Conservation (phyloP, 2,888 invertebrate genomes). For the Mactromeris polynyma region DNA sequence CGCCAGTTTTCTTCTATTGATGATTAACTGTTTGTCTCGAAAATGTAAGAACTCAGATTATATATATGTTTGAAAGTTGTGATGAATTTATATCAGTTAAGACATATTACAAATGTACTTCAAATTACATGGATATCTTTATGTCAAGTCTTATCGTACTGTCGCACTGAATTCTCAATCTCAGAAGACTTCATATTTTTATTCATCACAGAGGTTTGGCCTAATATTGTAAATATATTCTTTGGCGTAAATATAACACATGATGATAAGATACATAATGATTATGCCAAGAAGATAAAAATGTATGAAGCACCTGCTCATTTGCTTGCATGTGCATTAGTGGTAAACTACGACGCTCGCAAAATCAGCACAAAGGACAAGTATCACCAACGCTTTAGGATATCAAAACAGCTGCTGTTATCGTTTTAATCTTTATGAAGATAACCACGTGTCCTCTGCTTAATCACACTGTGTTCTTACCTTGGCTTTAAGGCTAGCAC, state of each 20-base stretch:
- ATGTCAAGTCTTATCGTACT: too few species aligned
- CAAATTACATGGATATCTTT: too few species aligned
- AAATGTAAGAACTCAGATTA: too few species aligned
- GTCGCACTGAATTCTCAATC: too few species aligned
- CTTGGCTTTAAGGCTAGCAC: not conserved
- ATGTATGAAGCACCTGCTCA: not conserved
- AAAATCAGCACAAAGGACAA: constrained; percentile 14
- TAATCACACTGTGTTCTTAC: not conserved
- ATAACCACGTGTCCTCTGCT: not conserved
- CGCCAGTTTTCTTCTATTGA: too few species aligned
- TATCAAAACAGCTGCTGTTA: not conserved
- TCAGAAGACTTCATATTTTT: too few species aligned
- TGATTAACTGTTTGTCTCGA: too few species aligned
- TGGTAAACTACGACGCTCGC: not conserved
- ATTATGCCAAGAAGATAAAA: not conserved
- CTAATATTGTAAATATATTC: not conserved
- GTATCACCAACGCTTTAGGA: not conserved
- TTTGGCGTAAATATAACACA: not conserved
- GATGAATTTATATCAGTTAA: too few species aligned
- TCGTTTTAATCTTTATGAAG: not conserved
- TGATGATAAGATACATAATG: not conserved
- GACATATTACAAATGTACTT: too few species aligned
- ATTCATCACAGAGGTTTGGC: not conserved
- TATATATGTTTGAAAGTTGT: too few species aligned
- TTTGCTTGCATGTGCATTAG: not conserved